These are phyloP conservation scores for Hydrotaea diabolus DNA, from an alignment of 2,888 invertebrate genomes.

Conservation along the genomic window DNA sequence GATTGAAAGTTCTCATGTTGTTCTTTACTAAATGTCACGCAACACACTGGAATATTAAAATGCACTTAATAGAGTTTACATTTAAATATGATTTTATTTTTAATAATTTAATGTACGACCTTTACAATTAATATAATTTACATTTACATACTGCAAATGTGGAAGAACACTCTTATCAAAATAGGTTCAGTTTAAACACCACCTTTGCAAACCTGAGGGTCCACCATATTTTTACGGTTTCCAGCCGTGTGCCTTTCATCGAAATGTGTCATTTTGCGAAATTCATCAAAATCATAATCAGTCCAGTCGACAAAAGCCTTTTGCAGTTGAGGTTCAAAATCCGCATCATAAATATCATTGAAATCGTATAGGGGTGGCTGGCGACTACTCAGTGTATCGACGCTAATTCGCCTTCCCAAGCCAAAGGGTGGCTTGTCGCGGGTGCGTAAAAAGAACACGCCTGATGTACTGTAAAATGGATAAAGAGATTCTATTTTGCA, in stretches of 20 bases:
- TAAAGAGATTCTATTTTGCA: background rate
- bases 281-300: slow-evolving; percentile 59
- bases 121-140: background rate
- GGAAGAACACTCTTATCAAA: background rate
- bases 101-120: slow-evolving; percentile 25
- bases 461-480: slow-evolving; percentile 77
- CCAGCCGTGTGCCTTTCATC: slow-evolving; percentile 13
- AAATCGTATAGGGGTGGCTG: slow-evolving; percentile 61
- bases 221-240: background rate
- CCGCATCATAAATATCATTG: slow-evolving; percentile 60
- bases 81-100: slow-evolving; percentile 42
- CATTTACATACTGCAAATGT: background rate
- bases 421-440: slow-evolving; percentile 69
- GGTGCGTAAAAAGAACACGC: slow-evolving; percentile 81
- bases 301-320: slow-evolving; percentile 67
- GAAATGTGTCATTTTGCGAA: slow-evolving; percentile 46
- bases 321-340: slow-evolving; percentile 72
- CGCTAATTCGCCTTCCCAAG: slow-evolving; percentile 64
- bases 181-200: background rate
- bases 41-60: background rate
- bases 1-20: slow-evolving; percentile 54
- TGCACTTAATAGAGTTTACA: background rate
- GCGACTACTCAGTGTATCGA: background rate
- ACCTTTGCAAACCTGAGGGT: background rate
- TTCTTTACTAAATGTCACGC: no score